Conservation (phyloP, 2,888 invertebrate genomes). For the Mesorhabditis belari region DNA sequence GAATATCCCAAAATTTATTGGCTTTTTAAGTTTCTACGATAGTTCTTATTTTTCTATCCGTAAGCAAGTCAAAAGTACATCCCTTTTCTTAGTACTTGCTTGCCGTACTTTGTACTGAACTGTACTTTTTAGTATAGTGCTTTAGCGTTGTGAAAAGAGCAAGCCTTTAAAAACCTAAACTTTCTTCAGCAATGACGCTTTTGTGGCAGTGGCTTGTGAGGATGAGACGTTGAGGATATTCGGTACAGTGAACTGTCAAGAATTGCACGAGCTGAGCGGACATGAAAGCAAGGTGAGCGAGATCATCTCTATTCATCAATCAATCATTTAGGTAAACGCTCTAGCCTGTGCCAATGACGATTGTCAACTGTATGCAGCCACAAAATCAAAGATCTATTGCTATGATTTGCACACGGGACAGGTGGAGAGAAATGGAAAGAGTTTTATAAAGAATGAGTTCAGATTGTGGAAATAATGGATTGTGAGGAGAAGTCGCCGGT, state of each 20-base stretch:
- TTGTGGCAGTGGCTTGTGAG: conserved; percentile 76
- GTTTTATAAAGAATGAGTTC: too few relatives aligned
- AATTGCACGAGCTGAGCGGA: conserved; percentile 71
- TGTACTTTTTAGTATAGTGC: background rate
- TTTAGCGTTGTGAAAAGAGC: too few relatives aligned
- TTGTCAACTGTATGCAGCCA: conserved; percentile 54
- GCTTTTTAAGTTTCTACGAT: background rate
- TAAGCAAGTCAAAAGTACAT: background rate
- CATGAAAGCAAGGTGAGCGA: conserved; percentile 34
- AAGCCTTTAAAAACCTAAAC: too few relatives aligned
- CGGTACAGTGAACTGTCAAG: conserved; percentile 80
- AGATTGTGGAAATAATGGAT: conserved; percentile 50
- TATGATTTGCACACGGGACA: conserved; percentile 56
- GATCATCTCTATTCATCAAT: background rate
- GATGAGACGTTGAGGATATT: conserved; percentile 78
- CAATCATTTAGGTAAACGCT: conserved; percentile 37
- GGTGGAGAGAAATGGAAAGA: too few relatives aligned
- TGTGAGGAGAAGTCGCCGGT: conserved; percentile 31
- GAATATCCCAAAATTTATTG: background rate
- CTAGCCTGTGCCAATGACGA: conserved; percentile 52
- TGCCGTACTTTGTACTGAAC: background rate
- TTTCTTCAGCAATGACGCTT: conserved; percentile 70
- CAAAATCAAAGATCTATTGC: conserved; percentile 53
- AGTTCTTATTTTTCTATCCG: background rate
- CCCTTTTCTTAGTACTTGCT: background rate